These are phyloP conservation scores for Triplophysa yarkandensis DNA, from an alignment of 2,797 vertebrate genomes.

Conservation along the genomic window DNA sequence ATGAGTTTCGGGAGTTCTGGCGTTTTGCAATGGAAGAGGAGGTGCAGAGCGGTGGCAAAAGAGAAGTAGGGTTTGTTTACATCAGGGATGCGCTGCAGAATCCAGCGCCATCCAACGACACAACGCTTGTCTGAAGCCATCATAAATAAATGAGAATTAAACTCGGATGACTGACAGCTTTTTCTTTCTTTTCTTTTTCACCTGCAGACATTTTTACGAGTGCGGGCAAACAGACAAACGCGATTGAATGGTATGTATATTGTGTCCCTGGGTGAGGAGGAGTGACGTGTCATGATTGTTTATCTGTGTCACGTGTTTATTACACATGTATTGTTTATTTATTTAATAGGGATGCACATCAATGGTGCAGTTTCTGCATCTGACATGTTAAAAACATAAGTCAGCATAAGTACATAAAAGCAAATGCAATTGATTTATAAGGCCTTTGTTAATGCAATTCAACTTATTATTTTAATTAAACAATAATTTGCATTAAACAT, in stretches of 20 bases:
- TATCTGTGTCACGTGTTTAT: background rate
- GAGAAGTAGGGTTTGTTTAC: slow-evolving; percentile 83
- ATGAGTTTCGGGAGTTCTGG: slow-evolving; percentile 63
- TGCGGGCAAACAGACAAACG: slow-evolving; percentile 97
- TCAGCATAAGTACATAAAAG: no score
- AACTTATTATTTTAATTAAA: background rate
- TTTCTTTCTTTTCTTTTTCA: slow-evolving; percentile 60
- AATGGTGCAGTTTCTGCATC: background rate
- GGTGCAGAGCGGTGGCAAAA: slow-evolving; percentile 76
- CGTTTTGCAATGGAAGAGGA: slow-evolving; percentile 80
- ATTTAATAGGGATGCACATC: background rate
- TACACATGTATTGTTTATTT: background rate
- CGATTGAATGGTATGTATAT: slow-evolving; percentile 94
- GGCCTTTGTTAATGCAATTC: background rate
- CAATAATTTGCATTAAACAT: no score
- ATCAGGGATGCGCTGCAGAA: slow-evolving; percentile 52
- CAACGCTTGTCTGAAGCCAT: background rate
- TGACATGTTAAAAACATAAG: no score
- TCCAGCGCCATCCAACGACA: slow-evolving; percentile 71
- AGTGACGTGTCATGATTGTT: slow-evolving; percentile 1
- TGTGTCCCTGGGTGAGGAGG: slow-evolving; percentile 14
- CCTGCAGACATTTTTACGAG: slow-evolving; percentile 95
- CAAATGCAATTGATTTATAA: no score
- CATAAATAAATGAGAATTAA: slow-evolving; percentile 6
- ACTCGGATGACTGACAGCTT: slow-evolving; percentile 58